Evolutionary conservation across 2,113 vertebrate genomes (phyloP).

Genomic region (Zingel zingel): DNA sequence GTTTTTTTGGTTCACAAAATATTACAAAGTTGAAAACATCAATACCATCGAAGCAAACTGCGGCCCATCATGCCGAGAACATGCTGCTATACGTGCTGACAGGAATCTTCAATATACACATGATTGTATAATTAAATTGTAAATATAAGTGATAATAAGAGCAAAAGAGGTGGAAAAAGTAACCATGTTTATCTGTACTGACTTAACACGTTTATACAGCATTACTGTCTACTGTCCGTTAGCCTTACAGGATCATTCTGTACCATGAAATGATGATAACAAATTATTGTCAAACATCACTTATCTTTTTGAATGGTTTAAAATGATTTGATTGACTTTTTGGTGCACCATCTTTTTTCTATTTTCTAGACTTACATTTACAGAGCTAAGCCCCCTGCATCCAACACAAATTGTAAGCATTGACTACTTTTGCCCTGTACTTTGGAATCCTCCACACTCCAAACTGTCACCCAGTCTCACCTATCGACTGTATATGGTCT

Average conservation of each 20-base stretch:
- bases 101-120: background rate
- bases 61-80: background rate
- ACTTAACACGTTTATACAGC: background rate
- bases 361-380: no score
- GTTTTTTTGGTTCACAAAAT: constrained; percentile 1
- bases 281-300: background rate
- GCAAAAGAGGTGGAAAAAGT: constrained; percentile 46
- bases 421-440: no score
- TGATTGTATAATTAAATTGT: constrained; percentile 66
- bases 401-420: no score
- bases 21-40: constrained; percentile 5
- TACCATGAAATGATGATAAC: background rate
- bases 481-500: no score
- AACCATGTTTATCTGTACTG: constrained; percentile 32
- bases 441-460: no score
- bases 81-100: background rate
- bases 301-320: background rate
- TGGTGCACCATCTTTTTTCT: no score
- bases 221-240: background rate
- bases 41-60: background rate
- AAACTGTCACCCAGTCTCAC: no score
- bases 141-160: constrained; percentile 37
- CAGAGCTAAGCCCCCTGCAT: no score
- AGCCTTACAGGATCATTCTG: background rate
- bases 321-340: background rate